Conservation (phyloP, 2,113 vertebrate species). For the Phoxinus phoxinus region DNA sequence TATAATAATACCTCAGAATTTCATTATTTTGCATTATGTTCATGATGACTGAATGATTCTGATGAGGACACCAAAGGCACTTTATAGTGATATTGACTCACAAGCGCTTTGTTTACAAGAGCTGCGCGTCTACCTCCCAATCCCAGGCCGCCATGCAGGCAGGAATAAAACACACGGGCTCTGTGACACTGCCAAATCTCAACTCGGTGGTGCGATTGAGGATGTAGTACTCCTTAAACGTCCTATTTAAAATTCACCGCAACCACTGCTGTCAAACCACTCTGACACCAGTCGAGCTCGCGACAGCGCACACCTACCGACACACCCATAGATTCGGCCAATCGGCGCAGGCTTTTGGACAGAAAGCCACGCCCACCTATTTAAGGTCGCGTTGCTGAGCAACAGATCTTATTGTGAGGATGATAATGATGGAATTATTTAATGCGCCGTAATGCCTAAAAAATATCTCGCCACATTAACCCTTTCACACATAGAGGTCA, state of each 20-base stretch:
- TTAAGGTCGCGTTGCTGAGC: constrained; percentile 2
- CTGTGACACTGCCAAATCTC: constrained; percentile 14
- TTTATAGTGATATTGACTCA: too few relatives aligned
- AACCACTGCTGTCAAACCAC: constrained; percentile 43
- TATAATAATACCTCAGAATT: too few relatives aligned
- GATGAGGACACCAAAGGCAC: too few relatives aligned
- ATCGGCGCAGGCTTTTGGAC: constrained; percentile 50
- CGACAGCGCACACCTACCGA: constrained; percentile 67
- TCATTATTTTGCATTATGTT: too few relatives aligned
- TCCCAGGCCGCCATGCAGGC: constrained; percentile 25
- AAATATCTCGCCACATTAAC: neutral
- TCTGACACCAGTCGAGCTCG: neutral
- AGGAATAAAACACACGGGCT: constrained; percentile 15
- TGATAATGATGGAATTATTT: neutral
- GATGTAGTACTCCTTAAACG: constrained; percentile 29
- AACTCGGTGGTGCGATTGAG: neutral
- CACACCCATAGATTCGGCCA: constrained; percentile 74
- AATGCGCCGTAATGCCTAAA: neutral
- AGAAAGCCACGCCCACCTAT: neutral
- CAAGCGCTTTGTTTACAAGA: constrained; percentile 32
- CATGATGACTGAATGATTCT: too few relatives aligned
- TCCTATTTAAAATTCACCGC: constrained; percentile 33
- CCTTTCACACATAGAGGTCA: too few relatives aligned
- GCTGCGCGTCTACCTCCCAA: constrained; percentile 43
- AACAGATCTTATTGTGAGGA: neutral